Evolutionary conservation across 2,888 invertebrate genomes (phyloP), one percentile per base, ranked within the genome.

Genomic region (Ennomos fuscantarius): DNA sequence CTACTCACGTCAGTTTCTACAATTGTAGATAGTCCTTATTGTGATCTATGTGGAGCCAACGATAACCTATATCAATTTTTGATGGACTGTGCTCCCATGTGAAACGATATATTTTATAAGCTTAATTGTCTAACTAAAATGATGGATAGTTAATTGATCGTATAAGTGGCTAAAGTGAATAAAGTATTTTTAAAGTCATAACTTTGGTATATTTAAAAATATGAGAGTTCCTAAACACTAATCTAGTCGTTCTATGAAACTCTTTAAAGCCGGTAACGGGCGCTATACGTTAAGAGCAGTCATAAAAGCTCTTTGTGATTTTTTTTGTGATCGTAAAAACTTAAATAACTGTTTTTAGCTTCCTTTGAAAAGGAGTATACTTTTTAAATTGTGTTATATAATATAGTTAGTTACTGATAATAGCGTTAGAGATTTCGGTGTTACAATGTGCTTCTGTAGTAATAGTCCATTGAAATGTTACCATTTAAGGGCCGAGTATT

Each of bases 241-340:
- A 53, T 49, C 33, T 43, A 40, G 12, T n/a, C 31, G 9, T 24
- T 12, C 42, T 57, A 41, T 32, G 33, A 61, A 60, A 57, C 51
- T 55, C 51, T 49, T 55, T 41, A 35, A 31, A 53, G 32, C 45
- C 60, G 51, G 53, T 65, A 61, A 56, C 60, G 51, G 50, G 15
- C 53, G 51, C 53, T 46, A 40, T 61, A 44, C 55, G 50, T 62
- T 55, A 63, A 36, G 37, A 51, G 49, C 45, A 34, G 49, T 43
- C 60, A 60, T 63, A 63, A 66, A 60, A 59, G 50, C 37, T 55
- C 46, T 56, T 45, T 41, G 36, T 53, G 58, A 55, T 60, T 63
- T 66, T 58, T 48, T 47, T 57, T 62, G 57, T 41, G 66, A 52
- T 56, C 62, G 56, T 64, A 59, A 66, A 62, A 66, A 63, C 60